Percentiles rank a stretch among this genome's conserved stretches.
Conservation (phyloP, 2,113 vertebrate genomes). For the Perca fluviatilis region DNA sequence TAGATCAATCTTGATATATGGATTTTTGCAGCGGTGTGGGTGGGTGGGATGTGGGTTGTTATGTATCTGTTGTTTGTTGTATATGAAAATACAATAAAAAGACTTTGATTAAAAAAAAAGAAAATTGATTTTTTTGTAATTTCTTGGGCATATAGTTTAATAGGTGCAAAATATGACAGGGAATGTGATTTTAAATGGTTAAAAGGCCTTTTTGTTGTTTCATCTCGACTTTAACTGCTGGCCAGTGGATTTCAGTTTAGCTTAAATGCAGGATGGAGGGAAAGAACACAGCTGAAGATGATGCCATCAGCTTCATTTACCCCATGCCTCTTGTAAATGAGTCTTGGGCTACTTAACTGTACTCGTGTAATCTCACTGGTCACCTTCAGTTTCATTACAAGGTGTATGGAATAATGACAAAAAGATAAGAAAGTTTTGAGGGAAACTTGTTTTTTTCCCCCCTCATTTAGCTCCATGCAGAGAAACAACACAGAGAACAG, state of each 20-base stretch:
- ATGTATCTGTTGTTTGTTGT: no score
- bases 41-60: no score
- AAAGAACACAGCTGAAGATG: neutral
- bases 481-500: conserved; percentile 7
- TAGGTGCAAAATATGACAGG: no score
- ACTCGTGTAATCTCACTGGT: neutral
- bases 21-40: no score
- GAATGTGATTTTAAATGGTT: no score
- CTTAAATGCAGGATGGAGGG: neutral
- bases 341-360: neutral
- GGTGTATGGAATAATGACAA: neutral
- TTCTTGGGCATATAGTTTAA: no score
- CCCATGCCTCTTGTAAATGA: neutral
- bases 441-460: neutral
- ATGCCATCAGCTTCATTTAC: neutral
- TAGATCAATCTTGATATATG: no score
- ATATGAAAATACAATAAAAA: no score
- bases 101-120: no score
- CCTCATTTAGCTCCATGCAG: neutral
- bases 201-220: no score
- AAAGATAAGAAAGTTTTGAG: neutral
- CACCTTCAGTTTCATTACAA: neutral
- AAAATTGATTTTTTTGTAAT: no score
- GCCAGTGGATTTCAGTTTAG: neutral
- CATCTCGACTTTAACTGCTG: neutral